Percentiles rank a stretch among this genome's conserved stretches.
Evolutionary conservation across 2,113 vertebrate genomes (phyloP).

Genomic region (Pseudolaguvia tuberculata): DNA sequence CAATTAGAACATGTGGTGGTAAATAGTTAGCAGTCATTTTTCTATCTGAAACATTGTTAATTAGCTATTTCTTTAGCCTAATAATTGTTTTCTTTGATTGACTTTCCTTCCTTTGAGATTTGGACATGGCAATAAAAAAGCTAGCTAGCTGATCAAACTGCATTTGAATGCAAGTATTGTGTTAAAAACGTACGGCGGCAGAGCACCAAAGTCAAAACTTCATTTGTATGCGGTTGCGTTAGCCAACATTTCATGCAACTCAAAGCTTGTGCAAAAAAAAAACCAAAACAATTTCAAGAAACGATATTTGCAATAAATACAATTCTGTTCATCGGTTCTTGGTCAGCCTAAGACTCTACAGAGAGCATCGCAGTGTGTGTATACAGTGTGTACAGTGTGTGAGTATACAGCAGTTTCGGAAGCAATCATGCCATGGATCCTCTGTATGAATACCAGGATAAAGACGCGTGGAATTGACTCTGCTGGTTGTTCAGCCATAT

Average conservation of each 20-base stretch:
- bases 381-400: not conserved
- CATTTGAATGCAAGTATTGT: not conserved
- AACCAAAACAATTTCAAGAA: not conserved
- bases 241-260: not conserved
- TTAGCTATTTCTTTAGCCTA: not conserved
- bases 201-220: not conserved
- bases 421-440: too few species aligned
- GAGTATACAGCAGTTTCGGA: not conserved
- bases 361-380: not conserved
- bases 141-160: not conserved
- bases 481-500: not conserved
- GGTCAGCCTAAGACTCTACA: not conserved
- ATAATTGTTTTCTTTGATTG: too few species aligned
- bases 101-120: too few species aligned
- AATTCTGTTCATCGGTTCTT: not conserved
- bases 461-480: not conserved
- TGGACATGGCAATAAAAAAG: too few species aligned
- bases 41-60: not conserved
- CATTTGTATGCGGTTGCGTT: not conserved
- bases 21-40: not conserved
- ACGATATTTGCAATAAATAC: not conserved
- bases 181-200: not conserved
- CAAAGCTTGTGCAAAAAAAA: not conserved
- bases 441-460: too few species aligned
- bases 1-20: not conserved